Evolutionary conservation across 2,888 invertebrate species (phyloP).

Genomic region (Steinernema scapterisci): DNA sequence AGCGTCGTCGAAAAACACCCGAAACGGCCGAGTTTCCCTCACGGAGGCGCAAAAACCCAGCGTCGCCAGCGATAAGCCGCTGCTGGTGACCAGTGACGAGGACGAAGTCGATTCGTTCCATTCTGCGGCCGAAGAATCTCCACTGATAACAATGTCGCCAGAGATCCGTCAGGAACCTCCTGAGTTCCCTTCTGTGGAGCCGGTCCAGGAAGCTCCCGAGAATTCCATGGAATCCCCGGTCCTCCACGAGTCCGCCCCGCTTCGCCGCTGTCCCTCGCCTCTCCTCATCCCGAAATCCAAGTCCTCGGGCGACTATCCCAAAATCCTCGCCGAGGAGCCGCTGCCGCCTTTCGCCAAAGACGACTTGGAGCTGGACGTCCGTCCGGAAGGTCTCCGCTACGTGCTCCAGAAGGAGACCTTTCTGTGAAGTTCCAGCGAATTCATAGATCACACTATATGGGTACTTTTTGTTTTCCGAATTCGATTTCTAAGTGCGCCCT

Average conservation of each 20-base stretch:
- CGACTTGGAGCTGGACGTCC: not conserved
- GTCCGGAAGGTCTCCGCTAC: not conserved
- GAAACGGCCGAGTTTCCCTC: not conserved
- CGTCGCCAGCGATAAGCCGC: slow-evolving; percentile 21
- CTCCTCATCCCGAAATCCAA: slow-evolving; percentile 3
- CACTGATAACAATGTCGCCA: not conserved
- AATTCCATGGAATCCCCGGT: not conserved
- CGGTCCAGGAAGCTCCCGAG: not conserved
- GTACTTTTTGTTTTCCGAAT: slow-evolving; percentile 1
- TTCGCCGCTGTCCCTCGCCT: not conserved
- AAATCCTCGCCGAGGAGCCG: not conserved
- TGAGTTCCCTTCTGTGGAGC: not conserved
- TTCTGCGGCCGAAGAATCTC: not conserved
- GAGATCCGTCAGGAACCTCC: not conserved
- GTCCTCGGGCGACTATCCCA: not conserved
- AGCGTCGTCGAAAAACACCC: not conserved
- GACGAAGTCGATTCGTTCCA: slow-evolving; percentile 7
- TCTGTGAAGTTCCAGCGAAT: not conserved
- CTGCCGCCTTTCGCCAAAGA: not conserved
- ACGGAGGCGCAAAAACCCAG: slow-evolving; percentile 15
- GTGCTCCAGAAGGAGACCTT: slow-evolving; percentile 25
- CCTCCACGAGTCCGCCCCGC: not conserved
- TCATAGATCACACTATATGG: not conserved
- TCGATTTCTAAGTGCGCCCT: slow-evolving; percentile 1
- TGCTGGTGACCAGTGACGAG: slow-evolving; percentile 15